These are phyloP conservation scores for Acanthosepion pharaonis DNA, from an alignment of 2,888 invertebrate species.

Conservation along the genomic window DNA sequence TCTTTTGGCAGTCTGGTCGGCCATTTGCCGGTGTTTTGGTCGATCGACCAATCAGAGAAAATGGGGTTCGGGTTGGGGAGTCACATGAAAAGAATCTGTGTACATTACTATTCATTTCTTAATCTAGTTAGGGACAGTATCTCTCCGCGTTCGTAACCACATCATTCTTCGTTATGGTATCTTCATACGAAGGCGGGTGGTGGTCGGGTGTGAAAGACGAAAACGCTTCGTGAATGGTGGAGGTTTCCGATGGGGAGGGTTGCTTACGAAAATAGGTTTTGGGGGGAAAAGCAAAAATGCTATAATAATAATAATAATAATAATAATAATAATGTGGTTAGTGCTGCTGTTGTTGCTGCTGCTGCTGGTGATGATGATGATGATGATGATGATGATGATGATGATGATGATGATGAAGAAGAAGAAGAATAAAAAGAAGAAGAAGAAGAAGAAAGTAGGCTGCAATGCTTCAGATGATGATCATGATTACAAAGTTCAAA, in stretches of 20 bases:
- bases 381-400: too few relatives aligned
- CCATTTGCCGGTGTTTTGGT: not conserved
- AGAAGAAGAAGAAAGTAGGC: too few relatives aligned
- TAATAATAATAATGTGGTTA: not conserved
- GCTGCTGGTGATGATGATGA: too few relatives aligned
- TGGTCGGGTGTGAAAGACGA: not conserved
- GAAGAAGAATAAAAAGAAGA: too few relatives aligned
- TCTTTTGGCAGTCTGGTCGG: not conserved
- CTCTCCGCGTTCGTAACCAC: not conserved
- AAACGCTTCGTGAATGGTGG: too few relatives aligned
- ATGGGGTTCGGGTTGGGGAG: not conserved
- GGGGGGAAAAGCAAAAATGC: not conserved
- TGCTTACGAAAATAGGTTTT: not conserved
- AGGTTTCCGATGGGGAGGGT: not conserved
- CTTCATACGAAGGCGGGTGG: not conserved
- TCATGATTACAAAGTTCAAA: too few relatives aligned
- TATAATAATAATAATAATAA: not conserved
- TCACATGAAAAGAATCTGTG: not conserved
- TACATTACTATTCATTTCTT: not conserved
- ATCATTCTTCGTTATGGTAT: not conserved
- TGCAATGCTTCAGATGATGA: too few relatives aligned
- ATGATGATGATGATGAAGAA: too few relatives aligned
- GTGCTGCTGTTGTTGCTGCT: not conserved
- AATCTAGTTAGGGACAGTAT: not conserved
- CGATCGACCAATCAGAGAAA: not conserved